phyloP scores from a whole-genome alignment of 2,888 invertebrate genomes.

The Deroplatys truncata region DNA sequence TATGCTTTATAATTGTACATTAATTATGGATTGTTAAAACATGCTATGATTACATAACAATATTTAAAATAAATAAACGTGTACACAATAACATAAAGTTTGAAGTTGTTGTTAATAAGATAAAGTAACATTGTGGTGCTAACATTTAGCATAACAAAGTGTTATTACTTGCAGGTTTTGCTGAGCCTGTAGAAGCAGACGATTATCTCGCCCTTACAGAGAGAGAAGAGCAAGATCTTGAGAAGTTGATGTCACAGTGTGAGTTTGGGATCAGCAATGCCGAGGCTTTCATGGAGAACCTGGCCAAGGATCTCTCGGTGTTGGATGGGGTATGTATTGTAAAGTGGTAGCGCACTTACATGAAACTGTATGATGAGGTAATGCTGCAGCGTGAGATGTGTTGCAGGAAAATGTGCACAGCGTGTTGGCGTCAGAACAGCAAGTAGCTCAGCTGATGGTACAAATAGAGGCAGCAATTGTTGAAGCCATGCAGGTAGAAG shows the following conservation, averaged over 20 bases:
- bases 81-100: too few species aligned
- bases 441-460: conserved; percentile 64
- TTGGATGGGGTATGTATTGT: conserved; percentile 71
- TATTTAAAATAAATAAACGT: too few species aligned
- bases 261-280: conserved; percentile 89
- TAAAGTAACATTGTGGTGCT: too few species aligned
- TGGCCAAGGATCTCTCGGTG: conserved; percentile 77
- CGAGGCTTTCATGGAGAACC: conserved; percentile 65
- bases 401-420: conserved; percentile 80
- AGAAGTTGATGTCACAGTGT: conserved; percentile 76
- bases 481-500: conserved; percentile 69
- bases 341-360: too few species aligned
- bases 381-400: too few species aligned
- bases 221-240: conserved; percentile 80
- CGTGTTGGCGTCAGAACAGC: conserved; percentile 82
- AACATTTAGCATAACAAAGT: too few species aligned
- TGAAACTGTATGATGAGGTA: too few species aligned
- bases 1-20: too few species aligned
- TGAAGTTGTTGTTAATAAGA: too few species aligned
- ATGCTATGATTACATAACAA: too few species aligned
- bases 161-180: conserved; percentile 22
- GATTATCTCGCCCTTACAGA: conserved; percentile 78
- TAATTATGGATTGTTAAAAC: too few species aligned
- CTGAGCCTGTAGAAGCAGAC: conserved; percentile 40
- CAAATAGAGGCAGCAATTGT: conserved; percentile 73